phyloP scores from a whole-genome alignment of 2,113 vertebrate genomes.

The Columba livia region DNA sequence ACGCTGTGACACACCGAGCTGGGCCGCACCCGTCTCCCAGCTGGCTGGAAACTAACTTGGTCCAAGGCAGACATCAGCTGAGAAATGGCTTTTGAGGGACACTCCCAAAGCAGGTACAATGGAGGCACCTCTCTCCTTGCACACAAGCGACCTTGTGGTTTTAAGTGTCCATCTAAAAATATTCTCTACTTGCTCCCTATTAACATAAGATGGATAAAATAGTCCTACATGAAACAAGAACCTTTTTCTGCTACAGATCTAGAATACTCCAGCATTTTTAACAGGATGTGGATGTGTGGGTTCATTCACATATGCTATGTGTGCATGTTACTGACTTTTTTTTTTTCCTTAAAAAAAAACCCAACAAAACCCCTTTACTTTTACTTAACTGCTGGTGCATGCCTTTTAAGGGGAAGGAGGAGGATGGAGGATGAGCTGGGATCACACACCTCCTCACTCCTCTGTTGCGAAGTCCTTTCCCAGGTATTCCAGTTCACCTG shows the following conservation, averaged over 20 bases:
- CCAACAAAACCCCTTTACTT: background rate
- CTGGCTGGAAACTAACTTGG: background rate
- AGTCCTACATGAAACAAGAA: background rate
- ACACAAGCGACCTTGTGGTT: background rate
- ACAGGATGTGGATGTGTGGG: background rate
- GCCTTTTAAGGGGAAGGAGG: background rate
- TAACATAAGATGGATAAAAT: background rate
- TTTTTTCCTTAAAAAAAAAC: background rate
- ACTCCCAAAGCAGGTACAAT: background rate
- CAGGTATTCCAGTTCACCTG: background rate
- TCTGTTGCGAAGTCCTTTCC: background rate
- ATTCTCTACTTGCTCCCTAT: background rate
- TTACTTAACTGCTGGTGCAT: background rate
- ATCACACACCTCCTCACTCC: background rate
- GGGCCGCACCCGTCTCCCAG: background rate
- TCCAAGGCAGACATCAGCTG: background rate
- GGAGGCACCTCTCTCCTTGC: background rate
- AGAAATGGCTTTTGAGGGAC: conserved; percentile 30
- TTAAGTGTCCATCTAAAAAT: background rate
- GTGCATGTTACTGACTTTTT: background rate
- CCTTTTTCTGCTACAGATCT: background rate
- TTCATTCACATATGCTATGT: background rate
- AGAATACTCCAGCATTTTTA: background rate
- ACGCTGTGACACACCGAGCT: background rate
- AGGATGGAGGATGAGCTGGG: background rate